Conservation (phyloP, 1,140 invertebrate species). For the Colletes gigas region DNA sequence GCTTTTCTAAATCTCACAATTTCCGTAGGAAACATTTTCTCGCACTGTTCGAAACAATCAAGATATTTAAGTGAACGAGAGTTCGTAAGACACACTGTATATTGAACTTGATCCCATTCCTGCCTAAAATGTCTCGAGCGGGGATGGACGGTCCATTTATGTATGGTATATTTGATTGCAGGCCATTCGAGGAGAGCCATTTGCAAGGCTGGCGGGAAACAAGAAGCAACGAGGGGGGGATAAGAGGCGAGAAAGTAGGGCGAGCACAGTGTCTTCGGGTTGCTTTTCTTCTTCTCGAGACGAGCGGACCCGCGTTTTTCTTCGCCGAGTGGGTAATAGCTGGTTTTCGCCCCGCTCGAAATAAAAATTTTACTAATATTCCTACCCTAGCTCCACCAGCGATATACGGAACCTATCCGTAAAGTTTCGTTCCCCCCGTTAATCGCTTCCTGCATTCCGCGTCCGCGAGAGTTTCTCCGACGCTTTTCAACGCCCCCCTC, state of each 20-base stretch:
- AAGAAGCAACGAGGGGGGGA: constrained; percentile 27
- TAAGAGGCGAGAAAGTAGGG: constrained; percentile 55
- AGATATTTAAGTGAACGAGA: no score
- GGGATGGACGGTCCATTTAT: constrained; percentile 48
- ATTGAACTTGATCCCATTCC: background rate
- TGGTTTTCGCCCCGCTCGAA: constrained; percentile 34
- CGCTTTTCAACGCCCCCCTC: background rate
- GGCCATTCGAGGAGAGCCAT: constrained; percentile 52
- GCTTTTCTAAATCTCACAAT: no score
- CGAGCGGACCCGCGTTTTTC: background rate
- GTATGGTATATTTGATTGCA: constrained; percentile 60
- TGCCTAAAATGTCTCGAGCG: no score
- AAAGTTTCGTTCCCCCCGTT: background rate
- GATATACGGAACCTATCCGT: constrained; percentile 7
- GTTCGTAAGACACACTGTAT: no score
- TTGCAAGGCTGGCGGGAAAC: constrained; percentile 46
- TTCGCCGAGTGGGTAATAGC: constrained; percentile 36
- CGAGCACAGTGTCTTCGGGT: constrained; percentile 52
- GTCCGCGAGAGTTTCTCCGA: background rate
- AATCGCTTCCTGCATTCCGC: constrained; percentile 7
- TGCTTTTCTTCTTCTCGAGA: constrained; percentile 4
- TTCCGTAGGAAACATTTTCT: no score
- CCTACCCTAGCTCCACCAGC: no score
- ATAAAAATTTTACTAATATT: constrained; percentile 52
- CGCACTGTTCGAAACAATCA: no score